These are phyloP conservation scores for Druceiella hillmani DNA, from an alignment of 2,888 invertebrate species.

Conservation along the genomic window DNA sequence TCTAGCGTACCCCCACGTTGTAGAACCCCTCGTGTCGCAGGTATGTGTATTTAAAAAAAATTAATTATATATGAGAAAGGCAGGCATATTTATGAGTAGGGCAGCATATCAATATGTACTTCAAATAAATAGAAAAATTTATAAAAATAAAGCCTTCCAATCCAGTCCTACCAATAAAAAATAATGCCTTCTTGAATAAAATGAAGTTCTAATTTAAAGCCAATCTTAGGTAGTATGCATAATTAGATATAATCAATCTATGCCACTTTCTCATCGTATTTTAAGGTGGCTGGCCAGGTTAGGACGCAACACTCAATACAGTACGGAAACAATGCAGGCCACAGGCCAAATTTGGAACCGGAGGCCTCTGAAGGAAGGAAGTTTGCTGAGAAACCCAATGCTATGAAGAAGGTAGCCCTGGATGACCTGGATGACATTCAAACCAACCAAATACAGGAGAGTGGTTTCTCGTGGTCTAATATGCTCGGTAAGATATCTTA, in stretches of 20 bases:
- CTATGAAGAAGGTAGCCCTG: constrained; percentile 79
- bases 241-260: too few relatives aligned
- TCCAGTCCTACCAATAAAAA: too few relatives aligned
- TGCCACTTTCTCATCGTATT: neutral
- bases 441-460: constrained; percentile 73
- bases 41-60: constrained; percentile 31
- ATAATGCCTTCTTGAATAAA: too few relatives aligned
- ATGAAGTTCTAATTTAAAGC: too few relatives aligned
- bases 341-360: constrained; percentile 44
- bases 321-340: constrained; percentile 31
- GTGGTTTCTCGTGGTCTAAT: constrained; percentile 84
- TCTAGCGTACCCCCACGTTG: constrained; percentile 59
- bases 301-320: constrained; percentile 35
- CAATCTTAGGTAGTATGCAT: too few relatives aligned
- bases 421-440: constrained; percentile 78
- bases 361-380: constrained; percentile 77
- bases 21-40: constrained; percentile 44
- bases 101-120: too few relatives aligned
- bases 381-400: constrained; percentile 85
- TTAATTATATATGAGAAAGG: too few relatives aligned
- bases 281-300: constrained; percentile 43
- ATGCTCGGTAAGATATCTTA: constrained; percentile 58
- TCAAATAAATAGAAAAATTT: too few relatives aligned
- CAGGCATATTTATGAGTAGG: too few relatives aligned
- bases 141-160: too few relatives aligned